Percentiles rank a stretch among this genome's conserved stretches.
Evolutionary conservation across 1,140 invertebrate species (phyloP).

Genomic region (Ditylenchus dipsaci): DNA sequence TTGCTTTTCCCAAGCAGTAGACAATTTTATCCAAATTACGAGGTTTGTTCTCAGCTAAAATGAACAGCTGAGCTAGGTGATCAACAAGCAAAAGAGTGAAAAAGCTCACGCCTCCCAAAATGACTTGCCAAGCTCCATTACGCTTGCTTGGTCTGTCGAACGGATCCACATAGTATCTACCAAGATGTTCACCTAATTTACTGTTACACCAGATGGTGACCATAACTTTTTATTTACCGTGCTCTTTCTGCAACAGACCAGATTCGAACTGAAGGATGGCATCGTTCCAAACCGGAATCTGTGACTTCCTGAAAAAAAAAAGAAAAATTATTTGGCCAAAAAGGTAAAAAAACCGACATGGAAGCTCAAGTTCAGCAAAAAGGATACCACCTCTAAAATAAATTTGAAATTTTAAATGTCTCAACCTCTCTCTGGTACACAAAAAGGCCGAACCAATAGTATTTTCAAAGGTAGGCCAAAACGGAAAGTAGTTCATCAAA

Average conservation of each 20-base stretch:
- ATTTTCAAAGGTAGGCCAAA: slow-evolving; percentile 55
- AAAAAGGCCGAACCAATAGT: not conserved
- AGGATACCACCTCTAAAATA: slow-evolving; percentile 21
- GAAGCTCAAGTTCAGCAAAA: slow-evolving; percentile 48
- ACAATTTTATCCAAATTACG: slow-evolving; percentile 53
- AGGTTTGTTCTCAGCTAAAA: slow-evolving; percentile 41
- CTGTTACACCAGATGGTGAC: not conserved
- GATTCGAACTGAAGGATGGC: slow-evolving; percentile 50
- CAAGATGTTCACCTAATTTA: slow-evolving; percentile 48
- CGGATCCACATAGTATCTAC: slow-evolving; percentile 53
- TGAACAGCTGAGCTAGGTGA: too few relatives aligned
- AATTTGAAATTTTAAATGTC: too few relatives aligned
- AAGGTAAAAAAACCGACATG: not conserved
- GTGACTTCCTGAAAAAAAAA: slow-evolving; percentile 47
- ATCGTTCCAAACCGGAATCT: slow-evolving; percentile 40
- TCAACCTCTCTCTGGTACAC: too few relatives aligned
- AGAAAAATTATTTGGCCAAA: not conserved
- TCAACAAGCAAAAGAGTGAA: slow-evolving; percentile 1
- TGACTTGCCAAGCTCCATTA: slow-evolving; percentile 37
- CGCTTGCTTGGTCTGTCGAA: slow-evolving; percentile 47
- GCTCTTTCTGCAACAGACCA: slow-evolving; percentile 46
- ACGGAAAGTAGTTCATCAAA: slow-evolving; percentile 57
- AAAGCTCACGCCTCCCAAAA: slow-evolving; percentile 48
- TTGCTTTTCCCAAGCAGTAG: slow-evolving; percentile 51
- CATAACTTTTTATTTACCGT: slow-evolving; percentile 16